Evolutionary conservation across 2,113 vertebrate genomes (phyloP), one percentile per base, ranked within the genome.

Genomic region (Leuciscus idus): DNA sequence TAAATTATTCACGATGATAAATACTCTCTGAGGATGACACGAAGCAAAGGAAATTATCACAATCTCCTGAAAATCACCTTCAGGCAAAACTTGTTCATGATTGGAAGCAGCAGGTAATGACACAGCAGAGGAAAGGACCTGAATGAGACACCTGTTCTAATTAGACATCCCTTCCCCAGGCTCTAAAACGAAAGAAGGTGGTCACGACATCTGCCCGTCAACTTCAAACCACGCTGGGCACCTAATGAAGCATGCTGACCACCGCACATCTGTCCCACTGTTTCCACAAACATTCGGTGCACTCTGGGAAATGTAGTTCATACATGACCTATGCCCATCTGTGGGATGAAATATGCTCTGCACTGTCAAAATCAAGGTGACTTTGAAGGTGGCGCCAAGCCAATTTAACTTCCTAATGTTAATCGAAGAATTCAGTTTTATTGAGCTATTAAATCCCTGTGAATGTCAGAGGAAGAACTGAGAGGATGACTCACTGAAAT

Each of bases 171-270:
- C 26, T 57, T 81, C 81, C 64, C 19, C 6, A 33, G 64, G 46
- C 81, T 83, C 46, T 33, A 26, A 39, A 55, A 79, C 0, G 26
- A 28, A 64, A 78, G 62, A n/a, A 0, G 64, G 62, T 59, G 64
- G 46, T 80, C 76, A 79, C 48, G 30, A 70, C 46, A 8, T 79
- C 73, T 85, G 66, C 59, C 68, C 52, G 30, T 83, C 86, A 84
- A 84, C 52, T 36, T 66, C 30, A 55, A 64, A 52, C 17, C 84
- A 75, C 46, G 23, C 55, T 74, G 84, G 4, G 74, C 17, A 15
- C 55, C 81, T 89, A 89, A 89, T 89, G 87, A 88, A 57, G 57
- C 77, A 21, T 77, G 85, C 83, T 62, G 83, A 61, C 70, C 61
- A 4, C 28, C 33, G 26, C 75, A 77, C 86, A 88, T 89, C 86